Base-by-base conservation (phyloP, 2,888 invertebrate genomes). In the Apeira syringaria region DNA sequence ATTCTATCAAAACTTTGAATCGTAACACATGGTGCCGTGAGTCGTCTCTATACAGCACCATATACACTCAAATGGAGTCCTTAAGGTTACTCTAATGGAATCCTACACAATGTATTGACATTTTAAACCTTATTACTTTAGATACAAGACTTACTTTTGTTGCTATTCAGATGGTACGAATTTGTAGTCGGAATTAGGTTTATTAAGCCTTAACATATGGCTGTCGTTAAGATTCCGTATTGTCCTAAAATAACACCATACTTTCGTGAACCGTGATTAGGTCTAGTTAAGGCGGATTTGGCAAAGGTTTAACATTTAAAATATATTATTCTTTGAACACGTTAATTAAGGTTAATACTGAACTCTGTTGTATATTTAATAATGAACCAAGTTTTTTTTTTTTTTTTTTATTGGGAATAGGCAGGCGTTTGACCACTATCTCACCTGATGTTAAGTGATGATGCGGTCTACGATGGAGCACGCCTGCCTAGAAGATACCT, bases 1-100 rank as follows among this genome's bases (percentile, higher is more conserved):
- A 41, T 25, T 22, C 33, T 34, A 40, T 40, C 40, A 34, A 29
- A 39, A 34, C 33, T 41, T 34, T 25, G 29, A 28, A 34, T 29
- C 25, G 5, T 13, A 27, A 41, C 15, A 34, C 29, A 29, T 17
- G 5, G 17, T 32, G 22, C 9, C 27, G 2, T 8, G 2, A 31
- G 10, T 32, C 26, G 29, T 34, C 25, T 5, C 8, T 12, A 7
- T 12, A 32, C 22, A 18, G 17, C 12, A 11, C 7, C 28, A 33
- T 17, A 27, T 26, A 28, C n/a, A n/a, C 20, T 26, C 3, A 7
- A 22, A 33, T 33, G 18, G 28, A 28, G 28, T 17, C 40, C 33
- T 33, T 24, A 40, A 33, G 33, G 33, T 33, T 15, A 15, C 22
- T 24, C 33, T 40, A 28, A 40, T 33, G 4, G 22, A 28, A 40